Base-by-base conservation (phyloP, 2,888 invertebrate species). In the Aspidiotus destructor region DNA sequence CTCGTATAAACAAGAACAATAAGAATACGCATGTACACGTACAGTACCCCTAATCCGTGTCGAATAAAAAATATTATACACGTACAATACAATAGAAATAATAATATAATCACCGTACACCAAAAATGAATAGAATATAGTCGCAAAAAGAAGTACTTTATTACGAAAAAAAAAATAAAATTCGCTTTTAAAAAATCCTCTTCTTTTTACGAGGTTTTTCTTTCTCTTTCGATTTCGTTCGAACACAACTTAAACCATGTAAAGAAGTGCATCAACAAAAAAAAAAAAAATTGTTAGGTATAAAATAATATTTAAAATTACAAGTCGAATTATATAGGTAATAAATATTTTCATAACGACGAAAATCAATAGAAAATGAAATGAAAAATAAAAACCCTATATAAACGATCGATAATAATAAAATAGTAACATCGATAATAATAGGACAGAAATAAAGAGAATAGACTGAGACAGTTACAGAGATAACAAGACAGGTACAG, bases 261-360 rank as follows among this genome's bases (percentile, higher is more conserved):
- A 67, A 67, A 67, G 67, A 9, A 67, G 67, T 67, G 67, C 67
- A 67, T 67, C 60, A 67, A 67, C 67, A 67, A 67, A 60, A 61
- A 61, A 61, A 28, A 17, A 60, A 60, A 60, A 40, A 17, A 15
- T 3, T 11, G 11, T 11, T 40, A 40, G 11, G 41, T 61, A 61
- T 15, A 41, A n/a, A 61, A 41, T 42, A 61, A 28, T 28, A 61
- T n/a, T 15, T 42, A 44, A 42, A 48, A 11, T 48, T 57, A 57
- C 10, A 57, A 48, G 48, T 13, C 11, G n/a, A n/a, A 48, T 13
- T 48, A 11, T n/a, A 48, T 48, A 13, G 48, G 48, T 48, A 48
- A 48, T 48, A 48, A 28, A 57, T 57, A 57, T 57, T 17, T 10
- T 16, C 15, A 15, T 10, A 57, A 57, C 10, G 2, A 57, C 57